Evolutionary conservation across 1,140 invertebrate genomes (phyloP).

Genomic region (Lepidurus arcticus): DNA sequence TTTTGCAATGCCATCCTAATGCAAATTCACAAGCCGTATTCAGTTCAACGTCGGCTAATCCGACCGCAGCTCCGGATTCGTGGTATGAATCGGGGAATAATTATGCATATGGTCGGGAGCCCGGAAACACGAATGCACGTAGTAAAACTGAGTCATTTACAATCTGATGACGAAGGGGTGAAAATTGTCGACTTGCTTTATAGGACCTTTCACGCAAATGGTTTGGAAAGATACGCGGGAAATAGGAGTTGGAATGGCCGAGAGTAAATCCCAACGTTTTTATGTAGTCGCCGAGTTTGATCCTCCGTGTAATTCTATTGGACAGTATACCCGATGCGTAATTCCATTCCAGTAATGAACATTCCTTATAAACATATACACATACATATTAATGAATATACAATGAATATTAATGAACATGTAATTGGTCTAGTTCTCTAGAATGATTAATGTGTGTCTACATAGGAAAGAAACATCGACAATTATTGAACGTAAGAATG

Average conservation of each 20-base stretch:
- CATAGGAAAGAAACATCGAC: too few species aligned
- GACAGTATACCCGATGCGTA: conserved; percentile 65
- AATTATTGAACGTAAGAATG: too few species aligned
- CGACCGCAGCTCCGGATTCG: not conserved
- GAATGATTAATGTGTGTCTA: too few species aligned
- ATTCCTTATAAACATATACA: not conserved
- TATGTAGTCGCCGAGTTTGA: conserved; percentile 75
- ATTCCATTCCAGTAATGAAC: conserved; percentile 36
- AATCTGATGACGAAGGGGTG: not conserved
- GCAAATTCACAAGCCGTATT: not conserved
- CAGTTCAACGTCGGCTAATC: not conserved
- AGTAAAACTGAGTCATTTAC: not conserved
- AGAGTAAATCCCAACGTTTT: conserved; percentile 51
- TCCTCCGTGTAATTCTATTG: conserved; percentile 72
- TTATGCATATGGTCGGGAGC: not conserved
- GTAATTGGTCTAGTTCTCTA: too few species aligned
- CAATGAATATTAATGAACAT: too few species aligned
- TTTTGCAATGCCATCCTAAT: not conserved
- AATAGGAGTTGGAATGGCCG: conserved; percentile 65
- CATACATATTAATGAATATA: too few species aligned
- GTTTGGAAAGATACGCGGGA: conserved; percentile 67
- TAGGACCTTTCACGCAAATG: conserved; percentile 66
- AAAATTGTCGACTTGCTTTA: not conserved
- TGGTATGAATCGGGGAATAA: not conserved
- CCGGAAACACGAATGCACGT: not conserved